phyloP scores from a whole-genome alignment of 2,797 vertebrate genomes.

The Limosa lapponica region DNA sequence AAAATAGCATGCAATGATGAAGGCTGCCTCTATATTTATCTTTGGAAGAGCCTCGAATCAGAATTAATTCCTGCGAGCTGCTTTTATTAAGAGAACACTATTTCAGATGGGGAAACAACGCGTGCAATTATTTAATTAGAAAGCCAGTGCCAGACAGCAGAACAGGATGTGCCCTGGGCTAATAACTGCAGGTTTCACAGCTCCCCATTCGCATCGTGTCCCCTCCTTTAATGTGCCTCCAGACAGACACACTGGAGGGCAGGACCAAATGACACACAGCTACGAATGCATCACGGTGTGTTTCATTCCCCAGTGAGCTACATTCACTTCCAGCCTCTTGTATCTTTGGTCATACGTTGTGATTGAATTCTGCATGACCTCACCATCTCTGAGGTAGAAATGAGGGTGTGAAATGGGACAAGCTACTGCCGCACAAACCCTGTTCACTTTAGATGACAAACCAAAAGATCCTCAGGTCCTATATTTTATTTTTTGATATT shows the following conservation, averaged over 20 bases:
- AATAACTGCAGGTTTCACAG: not conserved
- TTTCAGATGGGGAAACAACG: not conserved
- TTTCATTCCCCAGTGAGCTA: not conserved
- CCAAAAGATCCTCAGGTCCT: not conserved
- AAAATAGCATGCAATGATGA: not conserved
- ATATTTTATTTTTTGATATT: accelerated
- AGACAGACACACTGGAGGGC: not conserved
- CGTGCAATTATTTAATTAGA: slow-evolving; percentile 36
- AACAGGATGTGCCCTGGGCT: not conserved
- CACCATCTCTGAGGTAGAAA: not conserved
- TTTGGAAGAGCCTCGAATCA: not conserved
- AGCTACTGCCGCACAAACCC: not conserved
- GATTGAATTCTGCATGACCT: not conserved
- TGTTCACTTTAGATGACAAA: not conserved
- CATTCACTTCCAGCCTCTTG: not conserved
- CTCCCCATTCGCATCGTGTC: not conserved
- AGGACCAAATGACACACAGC: not conserved
- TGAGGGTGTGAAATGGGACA: accelerated
- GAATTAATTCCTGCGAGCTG: not conserved
- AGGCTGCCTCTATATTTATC: not conserved
- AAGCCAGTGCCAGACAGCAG: not conserved
- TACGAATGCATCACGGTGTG: not conserved
- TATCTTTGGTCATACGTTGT: accelerated
- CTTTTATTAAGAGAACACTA: not conserved
- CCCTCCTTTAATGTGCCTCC: not conserved